Percentiles rank a stretch among this genome's conserved stretches.
These are phyloP conservation scores for Liodrosophila aerea DNA, from an alignment of 2,888 invertebrate genomes.

Conservation along the genomic window DNA sequence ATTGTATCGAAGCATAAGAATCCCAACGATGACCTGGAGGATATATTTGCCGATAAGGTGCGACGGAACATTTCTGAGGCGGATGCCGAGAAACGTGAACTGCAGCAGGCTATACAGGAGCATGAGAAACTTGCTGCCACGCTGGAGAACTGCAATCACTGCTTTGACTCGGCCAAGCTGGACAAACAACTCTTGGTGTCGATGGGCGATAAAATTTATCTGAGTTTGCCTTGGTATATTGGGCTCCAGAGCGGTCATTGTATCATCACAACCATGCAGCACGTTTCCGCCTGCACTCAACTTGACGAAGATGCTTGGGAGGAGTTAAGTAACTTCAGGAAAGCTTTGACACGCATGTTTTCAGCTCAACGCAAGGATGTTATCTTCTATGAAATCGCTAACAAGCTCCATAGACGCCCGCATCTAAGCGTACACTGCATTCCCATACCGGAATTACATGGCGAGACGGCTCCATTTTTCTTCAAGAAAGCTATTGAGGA, in stretches of 20 bases:
- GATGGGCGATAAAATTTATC: slow-evolving; percentile 91
- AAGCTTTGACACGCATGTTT: slow-evolving; percentile 91
- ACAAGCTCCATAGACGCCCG: slow-evolving; percentile 87
- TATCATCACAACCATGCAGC: slow-evolving; percentile 91
- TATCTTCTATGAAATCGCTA: slow-evolving; percentile 95
- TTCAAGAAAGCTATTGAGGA: slow-evolving; percentile 99
- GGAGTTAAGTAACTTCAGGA: slow-evolving; percentile 90
- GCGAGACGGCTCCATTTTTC: slow-evolving; percentile 96
- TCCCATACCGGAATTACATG: slow-evolving; percentile 86
- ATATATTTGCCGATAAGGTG: slow-evolving; percentile 91
- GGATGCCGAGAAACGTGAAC: slow-evolving; percentile 86
- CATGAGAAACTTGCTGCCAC: slow-evolving; percentile 87
- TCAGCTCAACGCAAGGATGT: slow-evolving; percentile 88
- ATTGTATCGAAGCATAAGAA: slow-evolving; percentile 87
- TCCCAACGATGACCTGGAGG: slow-evolving; percentile 90
- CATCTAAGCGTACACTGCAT: slow-evolving; percentile 96
- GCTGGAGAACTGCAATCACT: slow-evolving; percentile 91
- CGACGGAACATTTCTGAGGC: slow-evolving; percentile 86
- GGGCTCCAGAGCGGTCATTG: slow-evolving; percentile 94
- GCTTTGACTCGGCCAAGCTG: slow-evolving; percentile 91
- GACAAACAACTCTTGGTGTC: slow-evolving; percentile 93
- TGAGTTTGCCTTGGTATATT: slow-evolving; percentile 90
- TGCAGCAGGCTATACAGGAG: slow-evolving; percentile 87
- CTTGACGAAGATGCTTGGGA: slow-evolving; percentile 97
- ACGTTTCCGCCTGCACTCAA: slow-evolving; percentile 90